Conservation (phyloP, 2,797 vertebrate species). For the Chrosomus eos region DNA sequence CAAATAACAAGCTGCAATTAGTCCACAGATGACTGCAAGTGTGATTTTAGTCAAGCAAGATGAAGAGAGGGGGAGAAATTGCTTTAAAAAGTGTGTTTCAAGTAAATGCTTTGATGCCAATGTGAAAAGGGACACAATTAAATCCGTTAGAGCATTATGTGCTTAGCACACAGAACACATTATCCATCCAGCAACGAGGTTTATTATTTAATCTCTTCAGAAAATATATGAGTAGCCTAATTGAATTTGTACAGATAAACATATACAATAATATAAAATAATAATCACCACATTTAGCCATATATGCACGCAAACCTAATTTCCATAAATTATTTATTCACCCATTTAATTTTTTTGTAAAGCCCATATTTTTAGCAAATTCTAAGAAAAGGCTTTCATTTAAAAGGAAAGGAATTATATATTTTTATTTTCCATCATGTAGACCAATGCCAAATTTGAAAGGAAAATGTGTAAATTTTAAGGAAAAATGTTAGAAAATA, state of each 20-base stretch:
- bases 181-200: slow-evolving; percentile 34
- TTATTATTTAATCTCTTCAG: slow-evolving; percentile 50
- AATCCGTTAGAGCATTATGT: slow-evolving; percentile 42
- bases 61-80: slow-evolving; percentile 32
- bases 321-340: neutral
- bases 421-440: neutral
- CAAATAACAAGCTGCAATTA: slow-evolving; percentile 56
- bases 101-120: slow-evolving; percentile 48
- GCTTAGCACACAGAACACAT: slow-evolving; percentile 50
- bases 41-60: slow-evolving; percentile 29
- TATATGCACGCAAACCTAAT: neutral
- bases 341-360: neutral
- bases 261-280: neutral
- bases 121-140: slow-evolving; percentile 54
- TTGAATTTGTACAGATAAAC: slow-evolving; percentile 46
- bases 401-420: neutral
- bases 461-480: neutral
- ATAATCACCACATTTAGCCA: neutral
- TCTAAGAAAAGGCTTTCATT: neutral
- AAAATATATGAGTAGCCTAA: slow-evolving; percentile 42
- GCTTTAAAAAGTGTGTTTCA: slow-evolving; percentile 18
- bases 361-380: neutral
- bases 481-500: neutral
- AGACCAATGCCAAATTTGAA: neutral
- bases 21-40: slow-evolving; percentile 28